phyloP scores from a whole-genome alignment of 2,888 invertebrate genomes.

The Dexiosoma caninum region DNA sequence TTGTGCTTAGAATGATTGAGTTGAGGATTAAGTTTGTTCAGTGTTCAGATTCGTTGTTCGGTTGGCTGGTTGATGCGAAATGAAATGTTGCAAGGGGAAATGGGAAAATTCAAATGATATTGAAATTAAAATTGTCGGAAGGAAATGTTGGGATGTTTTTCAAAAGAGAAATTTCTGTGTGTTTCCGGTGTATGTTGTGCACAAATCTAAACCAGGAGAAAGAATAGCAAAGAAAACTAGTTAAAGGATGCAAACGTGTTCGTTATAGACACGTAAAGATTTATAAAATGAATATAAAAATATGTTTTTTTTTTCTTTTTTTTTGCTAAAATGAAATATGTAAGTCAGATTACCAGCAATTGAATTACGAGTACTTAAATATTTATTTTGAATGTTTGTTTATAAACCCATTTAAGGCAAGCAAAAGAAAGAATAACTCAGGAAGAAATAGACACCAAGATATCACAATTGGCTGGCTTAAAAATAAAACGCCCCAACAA shows the following conservation, averaged over 20 bases:
- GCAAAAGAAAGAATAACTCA: too few species aligned
- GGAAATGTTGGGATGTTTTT: conserved; percentile 45
- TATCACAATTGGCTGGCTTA: too few species aligned
- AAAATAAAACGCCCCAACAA: too few species aligned
- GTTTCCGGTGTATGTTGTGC: neutral
- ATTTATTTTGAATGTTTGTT: neutral
- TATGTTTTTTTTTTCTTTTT: too few species aligned
- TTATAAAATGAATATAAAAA: conserved; percentile 1
- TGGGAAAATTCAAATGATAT: conserved; percentile 57
- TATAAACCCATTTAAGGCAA: neutral
- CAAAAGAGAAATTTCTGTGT: conserved; percentile 11
- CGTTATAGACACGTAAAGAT: conserved; percentile 33
- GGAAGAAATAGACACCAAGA: too few species aligned
- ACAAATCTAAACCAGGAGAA: neutral
- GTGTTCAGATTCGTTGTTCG: neutral
- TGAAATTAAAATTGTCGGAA: conserved; percentile 59
- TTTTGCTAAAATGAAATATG: neutral
- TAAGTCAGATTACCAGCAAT: neutral
- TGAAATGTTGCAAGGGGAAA: conserved; percentile 52
- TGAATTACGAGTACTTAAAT: conserved; percentile 2
- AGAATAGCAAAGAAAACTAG: neutral
- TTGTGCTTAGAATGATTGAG: conserved; percentile 53
- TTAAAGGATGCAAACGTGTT: conserved; percentile 25
- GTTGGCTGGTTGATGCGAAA: neutral
- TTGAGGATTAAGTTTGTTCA: conserved; percentile 54